Percentiles rank a stretch among this genome's conserved stretches.
Conservation (phyloP, 1,140 invertebrate species). For the Plodia interpunctella region DNA sequence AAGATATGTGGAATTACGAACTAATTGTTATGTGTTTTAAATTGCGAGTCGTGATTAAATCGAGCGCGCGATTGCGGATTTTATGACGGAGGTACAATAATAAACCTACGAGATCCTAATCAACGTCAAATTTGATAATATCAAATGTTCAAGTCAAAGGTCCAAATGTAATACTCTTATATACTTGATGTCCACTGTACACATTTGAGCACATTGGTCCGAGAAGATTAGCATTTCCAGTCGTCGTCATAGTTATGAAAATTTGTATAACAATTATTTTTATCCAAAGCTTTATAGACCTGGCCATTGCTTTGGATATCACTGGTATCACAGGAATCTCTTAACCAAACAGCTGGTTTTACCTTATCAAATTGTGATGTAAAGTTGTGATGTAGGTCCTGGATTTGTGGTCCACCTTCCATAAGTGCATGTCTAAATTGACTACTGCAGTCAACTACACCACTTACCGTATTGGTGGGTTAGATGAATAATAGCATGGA, state of each 20-base stretch:
- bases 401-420: neutral
- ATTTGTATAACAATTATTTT: too few relatives aligned
- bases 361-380: too few relatives aligned
- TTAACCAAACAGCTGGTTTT: too few relatives aligned
- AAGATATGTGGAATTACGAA: neutral
- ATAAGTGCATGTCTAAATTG: neutral
- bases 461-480: neutral
- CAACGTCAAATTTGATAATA: neutral
- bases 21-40: slow-evolving; percentile 1
- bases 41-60: neutral
- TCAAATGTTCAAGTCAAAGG: neutral
- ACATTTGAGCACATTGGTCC: too few relatives aligned
- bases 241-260: too few relatives aligned
- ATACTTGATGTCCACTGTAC: too few relatives aligned
- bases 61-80: slow-evolving; percentile 1
- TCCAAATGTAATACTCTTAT: neutral
- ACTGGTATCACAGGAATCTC: too few relatives aligned
- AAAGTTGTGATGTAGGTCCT: neutral
- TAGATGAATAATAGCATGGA: neutral
- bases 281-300: too few relatives aligned
- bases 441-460: neutral
- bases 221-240: too few relatives aligned
- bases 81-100: neutral
- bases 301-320: too few relatives aligned
- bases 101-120: neutral